Percentiles rank a stretch among this genome's conserved stretches.
Evolutionary conservation across 1,140 invertebrate species (phyloP).

Genomic region (Diploscapter pachys): DNA sequence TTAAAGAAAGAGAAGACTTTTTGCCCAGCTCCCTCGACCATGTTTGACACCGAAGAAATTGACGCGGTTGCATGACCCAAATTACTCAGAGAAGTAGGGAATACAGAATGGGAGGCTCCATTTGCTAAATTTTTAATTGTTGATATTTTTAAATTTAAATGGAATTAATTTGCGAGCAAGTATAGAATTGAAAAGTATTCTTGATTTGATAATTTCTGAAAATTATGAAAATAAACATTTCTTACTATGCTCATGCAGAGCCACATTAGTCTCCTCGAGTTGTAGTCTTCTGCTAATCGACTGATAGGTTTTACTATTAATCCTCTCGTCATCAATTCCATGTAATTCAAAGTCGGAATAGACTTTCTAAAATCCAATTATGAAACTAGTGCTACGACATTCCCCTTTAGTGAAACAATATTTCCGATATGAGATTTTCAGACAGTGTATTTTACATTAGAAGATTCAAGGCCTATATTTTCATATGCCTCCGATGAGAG

Average conservation of each 20-base stretch:
- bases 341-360: constrained; percentile 98
- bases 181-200: too few species aligned
- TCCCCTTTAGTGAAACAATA: too few species aligned
- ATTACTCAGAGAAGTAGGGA: constrained; percentile 41
- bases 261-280: constrained; percentile 81
- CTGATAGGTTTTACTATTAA: constrained; percentile 95
- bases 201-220: too few species aligned
- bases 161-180: too few species aligned
- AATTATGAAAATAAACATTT: constrained; percentile 9
- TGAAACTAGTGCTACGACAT: too few species aligned
- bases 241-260: constrained; percentile 38
- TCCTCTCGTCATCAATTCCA: constrained; percentile 92
- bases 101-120: constrained; percentile 25
- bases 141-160: background rate
- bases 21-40: constrained; percentile 57
- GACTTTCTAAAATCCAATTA: constrained; percentile 75
- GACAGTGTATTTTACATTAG: too few species aligned
- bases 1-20: constrained; percentile 58
- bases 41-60: constrained; percentile 48
- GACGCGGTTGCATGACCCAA: constrained; percentile 43
- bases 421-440: too few species aligned
- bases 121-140: constrained; percentile 1
- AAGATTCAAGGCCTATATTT: too few species aligned
- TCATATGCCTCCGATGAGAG: too few species aligned
- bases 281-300: constrained; percentile 86